phyloP scores from a whole-genome alignment of 2,797 vertebrate genomes.

The Sarcophilus harrisii region DNA sequence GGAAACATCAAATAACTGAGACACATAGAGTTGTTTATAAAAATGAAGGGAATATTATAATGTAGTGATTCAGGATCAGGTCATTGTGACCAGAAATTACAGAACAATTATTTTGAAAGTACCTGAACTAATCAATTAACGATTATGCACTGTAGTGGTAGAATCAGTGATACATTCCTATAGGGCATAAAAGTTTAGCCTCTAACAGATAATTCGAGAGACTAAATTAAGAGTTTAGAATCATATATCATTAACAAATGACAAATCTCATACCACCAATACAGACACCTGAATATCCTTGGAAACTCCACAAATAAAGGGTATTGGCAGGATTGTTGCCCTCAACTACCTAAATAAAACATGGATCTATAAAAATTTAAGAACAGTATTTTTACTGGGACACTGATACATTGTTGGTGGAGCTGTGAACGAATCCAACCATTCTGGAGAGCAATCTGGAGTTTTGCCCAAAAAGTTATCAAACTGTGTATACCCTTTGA shows the following conservation, averaged over 20 bases:
- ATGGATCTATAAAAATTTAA: background rate
- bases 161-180: background rate
- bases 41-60: background rate
- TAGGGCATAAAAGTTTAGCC: background rate
- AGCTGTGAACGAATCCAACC: no score
- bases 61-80: background rate
- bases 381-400: background rate
- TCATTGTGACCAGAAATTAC: background rate
- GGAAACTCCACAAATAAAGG: background rate
- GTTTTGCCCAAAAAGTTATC: no score
- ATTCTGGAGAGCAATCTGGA: no score
- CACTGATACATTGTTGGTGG: no score
- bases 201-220: background rate
- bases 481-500: no score
- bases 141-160: background rate
- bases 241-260: background rate
- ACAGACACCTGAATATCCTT: background rate
- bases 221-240: background rate
- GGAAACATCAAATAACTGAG: background rate
- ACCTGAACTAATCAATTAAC: background rate
- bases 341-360: background rate
- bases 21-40: background rate
- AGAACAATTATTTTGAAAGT: background rate
- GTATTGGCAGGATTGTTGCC: background rate
- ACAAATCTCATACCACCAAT: background rate